A percentile compares a stretch with the other conserved stretches of the same genome.
Evolutionary conservation across 2,888 invertebrate genomes (phyloP).

Genomic region (Carabus problematicus): DNA sequence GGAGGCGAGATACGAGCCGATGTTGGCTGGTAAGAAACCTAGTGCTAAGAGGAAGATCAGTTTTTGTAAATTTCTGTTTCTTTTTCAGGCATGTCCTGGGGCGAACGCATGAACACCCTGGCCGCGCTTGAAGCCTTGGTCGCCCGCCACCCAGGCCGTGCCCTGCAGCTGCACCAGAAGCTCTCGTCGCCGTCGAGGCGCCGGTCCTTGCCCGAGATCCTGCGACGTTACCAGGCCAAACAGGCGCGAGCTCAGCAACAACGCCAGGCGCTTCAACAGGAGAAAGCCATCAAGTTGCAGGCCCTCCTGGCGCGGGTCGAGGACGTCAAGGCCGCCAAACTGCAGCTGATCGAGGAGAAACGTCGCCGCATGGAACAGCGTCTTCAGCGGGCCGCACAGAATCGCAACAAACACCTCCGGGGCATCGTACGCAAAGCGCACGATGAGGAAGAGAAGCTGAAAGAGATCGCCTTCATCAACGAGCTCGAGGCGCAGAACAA

Average conservation of each 20-base stretch:
- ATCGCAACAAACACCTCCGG: slow-evolving; percentile 80
- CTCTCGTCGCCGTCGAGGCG: slow-evolving; percentile 90
- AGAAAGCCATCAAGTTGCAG: slow-evolving; percentile 84
- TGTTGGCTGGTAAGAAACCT: slow-evolving; percentile 64
- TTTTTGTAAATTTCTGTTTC: no score
- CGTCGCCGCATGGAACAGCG: slow-evolving; percentile 76
- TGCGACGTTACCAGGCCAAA: slow-evolving; percentile 83
- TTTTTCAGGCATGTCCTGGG: slow-evolving; percentile 75
- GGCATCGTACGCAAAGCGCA: slow-evolving; percentile 94
- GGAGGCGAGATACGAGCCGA: slow-evolving; percentile 74
- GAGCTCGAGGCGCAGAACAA: slow-evolving; percentile 94
- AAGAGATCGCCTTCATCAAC: slow-evolving; percentile 98
- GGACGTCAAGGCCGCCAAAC: slow-evolving; percentile 83
- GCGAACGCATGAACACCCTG: slow-evolving; percentile 82
- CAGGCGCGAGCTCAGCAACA: slow-evolving; percentile 91
- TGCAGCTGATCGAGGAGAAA: slow-evolving; percentile 84
- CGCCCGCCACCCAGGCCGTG: slow-evolving; percentile 90
- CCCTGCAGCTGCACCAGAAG: slow-evolving; percentile 92
- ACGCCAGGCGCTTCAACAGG: slow-evolving; percentile 80
- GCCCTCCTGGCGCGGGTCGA: slow-evolving; percentile 86
- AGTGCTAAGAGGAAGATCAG: slow-evolving; percentile 9
- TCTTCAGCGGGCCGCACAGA: slow-evolving; percentile 87
- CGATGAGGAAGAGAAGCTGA: slow-evolving; percentile 95
- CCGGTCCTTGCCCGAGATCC: slow-evolving; percentile 81
- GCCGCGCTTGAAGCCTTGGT: slow-evolving; percentile 80